Evolutionary conservation across 2,797 vertebrate genomes (phyloP).

Genomic region (Dipus sagitta): DNA sequence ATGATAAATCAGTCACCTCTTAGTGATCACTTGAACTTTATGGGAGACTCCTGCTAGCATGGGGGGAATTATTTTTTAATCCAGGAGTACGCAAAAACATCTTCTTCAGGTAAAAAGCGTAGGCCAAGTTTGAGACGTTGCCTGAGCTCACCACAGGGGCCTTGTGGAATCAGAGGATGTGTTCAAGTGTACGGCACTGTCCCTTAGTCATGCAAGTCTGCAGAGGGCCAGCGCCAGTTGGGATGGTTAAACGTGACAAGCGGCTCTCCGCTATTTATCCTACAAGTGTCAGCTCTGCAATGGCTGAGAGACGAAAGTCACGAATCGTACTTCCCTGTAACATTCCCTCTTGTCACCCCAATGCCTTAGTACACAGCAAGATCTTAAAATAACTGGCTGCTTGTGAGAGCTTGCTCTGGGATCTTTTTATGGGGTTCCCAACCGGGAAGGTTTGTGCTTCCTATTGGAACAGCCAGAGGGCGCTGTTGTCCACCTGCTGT

Average conservation of each 20-base stretch:
- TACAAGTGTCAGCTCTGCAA: background rate
- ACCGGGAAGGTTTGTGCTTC: background rate
- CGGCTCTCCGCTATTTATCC: background rate
- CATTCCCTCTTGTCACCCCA: background rate
- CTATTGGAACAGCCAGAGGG: constrained; percentile 77
- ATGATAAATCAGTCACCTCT: background rate
- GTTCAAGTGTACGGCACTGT: background rate
- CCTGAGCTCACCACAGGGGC: background rate
- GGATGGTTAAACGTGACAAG: background rate
- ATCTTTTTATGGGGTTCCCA: background rate
- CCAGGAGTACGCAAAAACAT: background rate
- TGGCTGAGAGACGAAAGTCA: background rate
- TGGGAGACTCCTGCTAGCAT: background rate
- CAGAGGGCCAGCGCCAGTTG: background rate
- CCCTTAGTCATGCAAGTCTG: background rate
- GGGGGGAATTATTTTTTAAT: background rate
- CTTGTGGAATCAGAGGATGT: background rate
- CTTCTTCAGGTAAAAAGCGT: background rate
- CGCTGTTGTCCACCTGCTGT: constrained; percentile 81
- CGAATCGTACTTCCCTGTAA: background rate
- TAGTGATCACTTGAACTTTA: background rate
- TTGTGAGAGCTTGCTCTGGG: background rate
- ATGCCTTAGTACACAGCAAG: background rate
- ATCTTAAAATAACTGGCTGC: background rate
- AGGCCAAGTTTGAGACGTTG: background rate